phyloP scores from a whole-genome alignment of 2,888 invertebrate species.

The Alitta virens region DNA sequence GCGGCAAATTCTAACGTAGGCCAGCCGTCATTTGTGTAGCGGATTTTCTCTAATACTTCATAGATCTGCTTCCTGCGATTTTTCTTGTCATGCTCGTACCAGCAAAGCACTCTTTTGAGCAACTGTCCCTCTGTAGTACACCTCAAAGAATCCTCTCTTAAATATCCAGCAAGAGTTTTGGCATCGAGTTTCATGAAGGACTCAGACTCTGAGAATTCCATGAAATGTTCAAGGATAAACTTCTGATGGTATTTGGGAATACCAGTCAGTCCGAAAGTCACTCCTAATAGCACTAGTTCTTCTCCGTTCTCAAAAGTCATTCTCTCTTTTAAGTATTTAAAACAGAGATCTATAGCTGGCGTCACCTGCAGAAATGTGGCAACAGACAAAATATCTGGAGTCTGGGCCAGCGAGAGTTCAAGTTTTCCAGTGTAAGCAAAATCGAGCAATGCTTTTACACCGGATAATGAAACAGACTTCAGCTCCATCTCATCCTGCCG shows the following conservation, averaged over 20 bases:
- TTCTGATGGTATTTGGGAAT: slow-evolving; percentile 2
- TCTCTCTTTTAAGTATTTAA: slow-evolving; percentile 10
- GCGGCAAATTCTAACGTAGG: slow-evolving; percentile 23
- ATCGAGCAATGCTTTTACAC: slow-evolving; percentile 16
- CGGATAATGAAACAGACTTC: slow-evolving; percentile 1
- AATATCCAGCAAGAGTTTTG: slow-evolving; percentile 15
- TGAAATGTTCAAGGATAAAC: slow-evolving; percentile 20
- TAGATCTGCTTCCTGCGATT: slow-evolving; percentile 5
- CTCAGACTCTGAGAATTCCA: slow-evolving; percentile 17
- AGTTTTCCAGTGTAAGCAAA: slow-evolving; percentile 25
- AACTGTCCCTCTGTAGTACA: slow-evolving; percentile 17
- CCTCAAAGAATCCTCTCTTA: slow-evolving; percentile 17
- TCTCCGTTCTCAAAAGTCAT: slow-evolving; percentile 26
- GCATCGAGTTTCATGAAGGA: slow-evolving; percentile 17
- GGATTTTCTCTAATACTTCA: slow-evolving; percentile 22
- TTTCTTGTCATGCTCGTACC: slow-evolving; percentile 19
- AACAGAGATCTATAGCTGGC: slow-evolving; percentile 16
- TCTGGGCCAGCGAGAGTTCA: slow-evolving; percentile 4
- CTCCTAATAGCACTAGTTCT: slow-evolving; percentile 12
- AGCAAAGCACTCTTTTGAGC: slow-evolving; percentile 18
- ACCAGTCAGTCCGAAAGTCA: slow-evolving; percentile 17
- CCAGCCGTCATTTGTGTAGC: slow-evolving; percentile 26
- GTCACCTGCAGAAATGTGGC: slow-evolving; percentile 26
- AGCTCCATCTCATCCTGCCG: slow-evolving; percentile 6
- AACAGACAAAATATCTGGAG: slow-evolving; percentile 17